Percentiles rank a stretch among this genome's conserved stretches.
Conservation (phyloP, 2,888 invertebrate species). For the Stomorhina lunata region DNA sequence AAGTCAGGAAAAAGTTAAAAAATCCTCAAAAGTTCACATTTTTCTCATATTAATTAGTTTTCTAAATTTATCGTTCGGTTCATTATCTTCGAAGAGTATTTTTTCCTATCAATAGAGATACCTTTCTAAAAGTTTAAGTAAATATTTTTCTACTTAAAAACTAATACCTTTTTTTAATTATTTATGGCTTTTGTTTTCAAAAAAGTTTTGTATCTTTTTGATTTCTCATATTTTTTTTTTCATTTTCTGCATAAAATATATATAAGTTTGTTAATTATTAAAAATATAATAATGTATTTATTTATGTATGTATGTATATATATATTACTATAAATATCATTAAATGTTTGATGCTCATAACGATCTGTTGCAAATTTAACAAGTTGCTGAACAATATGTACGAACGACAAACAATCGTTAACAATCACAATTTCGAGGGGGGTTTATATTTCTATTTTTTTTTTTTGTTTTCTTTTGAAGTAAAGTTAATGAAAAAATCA, state of each 20-base stretch:
- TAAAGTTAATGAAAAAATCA: no score
- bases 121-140: not conserved
- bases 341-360: slow-evolving; percentile 31
- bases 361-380: slow-evolving; percentile 54
- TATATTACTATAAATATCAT: slow-evolving; percentile 10
- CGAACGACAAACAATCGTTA: slow-evolving; percentile 32
- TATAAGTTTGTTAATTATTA: slow-evolving; percentile 11
- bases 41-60: no score
- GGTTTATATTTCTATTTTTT: no score
- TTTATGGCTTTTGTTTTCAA: not conserved
- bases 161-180: slow-evolving; percentile 50
- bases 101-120: not conserved
- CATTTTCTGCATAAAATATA: slow-evolving; percentile 49
- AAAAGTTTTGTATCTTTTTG: not conserved
- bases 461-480: no score
- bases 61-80: no score
- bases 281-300: not conserved
- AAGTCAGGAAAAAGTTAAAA: no score
- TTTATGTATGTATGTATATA: slow-evolving; percentile 24
- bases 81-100: not conserved
- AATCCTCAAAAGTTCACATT: no score
- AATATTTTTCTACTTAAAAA: slow-evolving; percentile 28
- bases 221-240: not conserved
- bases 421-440: slow-evolving; percentile 40
- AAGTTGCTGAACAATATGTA: slow-evolving; percentile 57